Evolutionary conservation across 2,888 invertebrate genomes (phyloP).

Genomic region (Aphrophora alni): DNA sequence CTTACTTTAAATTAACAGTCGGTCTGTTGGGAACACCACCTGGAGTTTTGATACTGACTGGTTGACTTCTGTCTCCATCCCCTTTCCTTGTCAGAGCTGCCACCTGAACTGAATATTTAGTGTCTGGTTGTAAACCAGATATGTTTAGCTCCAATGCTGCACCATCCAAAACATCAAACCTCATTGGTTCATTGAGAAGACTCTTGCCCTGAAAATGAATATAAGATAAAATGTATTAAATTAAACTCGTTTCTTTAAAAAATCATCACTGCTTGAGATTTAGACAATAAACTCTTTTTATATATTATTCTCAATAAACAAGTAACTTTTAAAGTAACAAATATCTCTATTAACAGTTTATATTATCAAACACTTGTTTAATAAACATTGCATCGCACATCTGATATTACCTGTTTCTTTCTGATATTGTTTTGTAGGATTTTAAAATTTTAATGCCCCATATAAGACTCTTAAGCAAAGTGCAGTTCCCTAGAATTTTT

Average conservation of each 20-base stretch:
- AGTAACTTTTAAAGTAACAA: no score
- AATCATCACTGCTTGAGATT: neutral
- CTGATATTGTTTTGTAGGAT: no score
- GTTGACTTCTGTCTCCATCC: conserved; percentile 91
- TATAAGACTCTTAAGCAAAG: no score
- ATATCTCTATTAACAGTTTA: no score
- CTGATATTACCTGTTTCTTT: no score
- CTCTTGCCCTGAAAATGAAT: conserved; percentile 72
- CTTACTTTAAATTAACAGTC: conserved; percentile 79
- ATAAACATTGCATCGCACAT: no score
- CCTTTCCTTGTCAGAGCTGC: conserved; percentile 96
- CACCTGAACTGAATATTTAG: conserved; percentile 91
- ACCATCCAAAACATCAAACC: conserved; percentile 84
- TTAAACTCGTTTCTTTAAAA: no score
- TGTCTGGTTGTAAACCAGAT: conserved; percentile 92
- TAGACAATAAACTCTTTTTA: neutral
- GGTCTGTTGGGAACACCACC: conserved; percentile 92
- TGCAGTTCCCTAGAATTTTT: no score
- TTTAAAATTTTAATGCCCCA: no score
- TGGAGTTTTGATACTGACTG: conserved; percentile 86
- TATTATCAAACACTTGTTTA: no score
- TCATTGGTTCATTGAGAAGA: conserved; percentile 85
- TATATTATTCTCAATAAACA: no score
- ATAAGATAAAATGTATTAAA: conserved; percentile 15
- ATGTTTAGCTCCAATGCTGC: conserved; percentile 80